A percentile compares a stretch with the other conserved stretches of the same genome.
Evolutionary conservation across 1,140 invertebrate species (phyloP).

Genomic region (Drosophila bocqueti): DNA sequence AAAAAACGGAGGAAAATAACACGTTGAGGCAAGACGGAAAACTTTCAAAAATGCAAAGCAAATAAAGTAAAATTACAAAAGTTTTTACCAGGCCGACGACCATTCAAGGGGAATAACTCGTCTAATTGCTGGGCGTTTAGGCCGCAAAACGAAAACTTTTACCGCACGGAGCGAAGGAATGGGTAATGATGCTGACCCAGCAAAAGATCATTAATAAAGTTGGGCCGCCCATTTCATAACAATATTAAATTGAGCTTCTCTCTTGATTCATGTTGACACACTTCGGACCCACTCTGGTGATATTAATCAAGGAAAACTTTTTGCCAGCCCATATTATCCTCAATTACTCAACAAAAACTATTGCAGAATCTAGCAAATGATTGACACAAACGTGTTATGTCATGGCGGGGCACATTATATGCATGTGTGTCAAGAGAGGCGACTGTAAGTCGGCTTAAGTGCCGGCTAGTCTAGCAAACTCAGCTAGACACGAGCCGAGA

Average conservation of each 20-base stretch:
- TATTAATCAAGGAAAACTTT: constrained; percentile 26
- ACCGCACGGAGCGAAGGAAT: constrained; percentile 4
- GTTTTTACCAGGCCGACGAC: constrained; percentile 4
- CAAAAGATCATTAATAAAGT: constrained; percentile 47
- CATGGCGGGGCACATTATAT: constrained; percentile 13
- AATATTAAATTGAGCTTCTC: constrained; percentile 10
- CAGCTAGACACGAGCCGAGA: constrained; percentile 55
- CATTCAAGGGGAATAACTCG: constrained; percentile 19
- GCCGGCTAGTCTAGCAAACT: constrained; percentile 48
- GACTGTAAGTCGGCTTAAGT: constrained; percentile 47
- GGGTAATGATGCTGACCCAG: constrained; percentile 19
- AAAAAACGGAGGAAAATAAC: not conserved
- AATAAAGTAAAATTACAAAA: constrained; percentile 42
- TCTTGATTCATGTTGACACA: constrained; percentile 55
- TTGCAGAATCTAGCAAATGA: constrained; percentile 58
- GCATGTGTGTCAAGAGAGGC: constrained; percentile 57
- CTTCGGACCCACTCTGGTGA: constrained; percentile 15
- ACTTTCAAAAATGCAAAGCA: constrained; percentile 38
- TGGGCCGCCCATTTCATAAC: not conserved
- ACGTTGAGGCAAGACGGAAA: constrained; percentile 9
- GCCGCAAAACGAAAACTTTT: constrained; percentile 25
- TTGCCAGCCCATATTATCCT: constrained; percentile 24
- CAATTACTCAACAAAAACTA: constrained; percentile 38
- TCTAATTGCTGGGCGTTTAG: constrained; percentile 61
- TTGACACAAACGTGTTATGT: constrained; percentile 66